phyloP scores from a whole-genome alignment of 1,140 invertebrate genomes.

The Xylocopa sonorina region DNA sequence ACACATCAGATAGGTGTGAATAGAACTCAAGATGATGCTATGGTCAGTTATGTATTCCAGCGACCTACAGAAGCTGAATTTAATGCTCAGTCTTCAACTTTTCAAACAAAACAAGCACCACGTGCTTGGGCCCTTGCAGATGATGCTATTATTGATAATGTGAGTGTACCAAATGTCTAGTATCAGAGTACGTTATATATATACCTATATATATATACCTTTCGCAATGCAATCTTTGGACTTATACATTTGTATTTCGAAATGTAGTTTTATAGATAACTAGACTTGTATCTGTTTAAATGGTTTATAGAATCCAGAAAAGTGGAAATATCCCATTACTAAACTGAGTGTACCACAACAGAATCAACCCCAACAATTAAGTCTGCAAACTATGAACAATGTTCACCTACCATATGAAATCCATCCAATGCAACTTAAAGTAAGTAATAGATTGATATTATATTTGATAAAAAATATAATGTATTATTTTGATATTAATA shows the following conservation, averaged over 20 bases:
- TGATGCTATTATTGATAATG: constrained; percentile 89
- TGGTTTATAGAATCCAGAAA: constrained; percentile 85
- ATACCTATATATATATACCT: too few species aligned
- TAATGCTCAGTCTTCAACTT: constrained; percentile 81
- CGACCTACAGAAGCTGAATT: constrained; percentile 89
- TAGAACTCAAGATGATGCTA: constrained; percentile 91
- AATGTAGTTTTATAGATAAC: not conserved
- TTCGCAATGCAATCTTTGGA: not conserved
- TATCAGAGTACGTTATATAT: not conserved
- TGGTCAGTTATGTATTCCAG: constrained; percentile 94
- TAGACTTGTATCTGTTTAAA: constrained; percentile 14
- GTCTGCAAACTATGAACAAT: constrained; percentile 83
- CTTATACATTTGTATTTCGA: not conserved
- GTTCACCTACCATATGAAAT: constrained; percentile 83
- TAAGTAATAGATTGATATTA: constrained; percentile 69
- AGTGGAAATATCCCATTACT: constrained; percentile 86
- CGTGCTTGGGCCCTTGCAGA: constrained; percentile 90
- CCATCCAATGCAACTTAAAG: constrained; percentile 85
- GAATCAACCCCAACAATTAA: constrained; percentile 81
- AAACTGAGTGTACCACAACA: constrained; percentile 83
- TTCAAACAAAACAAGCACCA: constrained; percentile 86
- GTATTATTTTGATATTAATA: not conserved
- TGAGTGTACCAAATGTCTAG: constrained; percentile 73
- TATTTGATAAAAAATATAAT: not conserved
- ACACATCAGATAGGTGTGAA: constrained; percentile 79